Conservation (phyloP, 2,113 vertebrate species). For the Raja brachyura region DNA sequence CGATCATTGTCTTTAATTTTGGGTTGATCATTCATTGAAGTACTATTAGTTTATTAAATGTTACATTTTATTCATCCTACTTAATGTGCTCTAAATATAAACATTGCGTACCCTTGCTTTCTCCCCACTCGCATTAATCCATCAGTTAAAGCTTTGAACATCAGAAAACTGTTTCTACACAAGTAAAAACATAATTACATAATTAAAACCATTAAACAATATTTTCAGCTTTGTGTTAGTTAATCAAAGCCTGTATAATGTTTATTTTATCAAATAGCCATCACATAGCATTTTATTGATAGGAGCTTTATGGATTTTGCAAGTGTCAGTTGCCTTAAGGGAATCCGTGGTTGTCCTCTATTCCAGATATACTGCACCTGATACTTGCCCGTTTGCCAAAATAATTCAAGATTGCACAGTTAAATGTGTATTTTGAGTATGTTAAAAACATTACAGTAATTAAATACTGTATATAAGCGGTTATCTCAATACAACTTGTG, state of each 20-base stretch:
- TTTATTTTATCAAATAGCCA: not conserved
- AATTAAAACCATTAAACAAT: not conserved
- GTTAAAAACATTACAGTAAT: not conserved
- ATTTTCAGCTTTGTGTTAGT: slow-evolving; percentile 6
- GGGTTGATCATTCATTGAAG: slow-evolving; percentile 23
- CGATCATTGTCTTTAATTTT: not conserved
- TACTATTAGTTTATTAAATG: slow-evolving; percentile 12
- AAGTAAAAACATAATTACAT: not conserved
- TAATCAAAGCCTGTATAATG: not conserved
- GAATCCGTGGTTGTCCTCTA: slow-evolving; percentile 1
- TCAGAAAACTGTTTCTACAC: not conserved
- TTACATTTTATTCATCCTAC: not conserved
- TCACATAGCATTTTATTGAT: not conserved
- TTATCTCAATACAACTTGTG: not conserved
- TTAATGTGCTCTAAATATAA: not conserved
- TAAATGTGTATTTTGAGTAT: slow-evolving; percentile 28
- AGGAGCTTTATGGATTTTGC: slow-evolving; percentile 22
- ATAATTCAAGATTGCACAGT: not conserved
- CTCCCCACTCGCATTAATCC: not conserved
- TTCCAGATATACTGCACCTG: not conserved
- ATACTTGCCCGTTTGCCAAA: not conserved
- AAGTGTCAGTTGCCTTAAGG: not conserved
- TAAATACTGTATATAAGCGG: not conserved
- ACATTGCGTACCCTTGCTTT: not conserved
- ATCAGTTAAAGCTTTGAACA: not conserved